Conservation (phyloP, 1,140 invertebrate species). For the Zaprionus vittiger region DNA sequence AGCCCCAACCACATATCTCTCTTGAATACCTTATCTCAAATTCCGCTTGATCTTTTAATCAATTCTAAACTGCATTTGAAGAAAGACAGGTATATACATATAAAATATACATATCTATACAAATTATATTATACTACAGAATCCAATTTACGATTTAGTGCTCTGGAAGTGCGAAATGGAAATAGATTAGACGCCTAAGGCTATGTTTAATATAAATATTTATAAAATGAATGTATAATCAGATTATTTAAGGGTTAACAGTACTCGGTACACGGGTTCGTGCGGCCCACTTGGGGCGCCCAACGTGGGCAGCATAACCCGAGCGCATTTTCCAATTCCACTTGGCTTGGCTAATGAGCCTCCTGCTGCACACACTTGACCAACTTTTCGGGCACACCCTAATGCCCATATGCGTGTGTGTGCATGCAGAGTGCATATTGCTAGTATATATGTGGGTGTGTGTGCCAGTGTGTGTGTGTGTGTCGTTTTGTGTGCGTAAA, state of each 20-base stretch:
- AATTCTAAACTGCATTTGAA: too few species aligned
- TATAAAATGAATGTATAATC: slow-evolving; percentile 1
- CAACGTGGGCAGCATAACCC: background rate
- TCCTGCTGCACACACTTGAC: slow-evolving; percentile 49
- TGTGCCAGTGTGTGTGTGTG: background rate
- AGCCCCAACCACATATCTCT: too few species aligned
- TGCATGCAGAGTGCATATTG: slow-evolving; percentile 4
- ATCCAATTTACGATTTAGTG: background rate
- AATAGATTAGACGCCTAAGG: background rate
- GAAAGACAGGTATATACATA: too few species aligned
- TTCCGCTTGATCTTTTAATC: too few species aligned
- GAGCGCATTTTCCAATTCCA: slow-evolving; percentile 37
- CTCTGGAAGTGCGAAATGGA: background rate
- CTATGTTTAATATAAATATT: slow-evolving; percentile 1
- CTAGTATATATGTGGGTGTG: background rate
- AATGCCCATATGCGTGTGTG: slow-evolving; percentile 50
- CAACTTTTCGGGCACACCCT: slow-evolving; percentile 70
- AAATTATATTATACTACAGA: too few species aligned
- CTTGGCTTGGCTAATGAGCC: slow-evolving; percentile 45
- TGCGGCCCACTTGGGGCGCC: background rate
- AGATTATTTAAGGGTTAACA: slow-evolving; percentile 1
- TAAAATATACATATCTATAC: too few species aligned
- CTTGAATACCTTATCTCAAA: too few species aligned
- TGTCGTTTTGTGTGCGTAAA: slow-evolving; percentile 45
- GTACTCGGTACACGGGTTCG: background rate